Conservation (phyloP, 2,113 vertebrate genomes). For the Tricholaema leucomelas region DNA sequence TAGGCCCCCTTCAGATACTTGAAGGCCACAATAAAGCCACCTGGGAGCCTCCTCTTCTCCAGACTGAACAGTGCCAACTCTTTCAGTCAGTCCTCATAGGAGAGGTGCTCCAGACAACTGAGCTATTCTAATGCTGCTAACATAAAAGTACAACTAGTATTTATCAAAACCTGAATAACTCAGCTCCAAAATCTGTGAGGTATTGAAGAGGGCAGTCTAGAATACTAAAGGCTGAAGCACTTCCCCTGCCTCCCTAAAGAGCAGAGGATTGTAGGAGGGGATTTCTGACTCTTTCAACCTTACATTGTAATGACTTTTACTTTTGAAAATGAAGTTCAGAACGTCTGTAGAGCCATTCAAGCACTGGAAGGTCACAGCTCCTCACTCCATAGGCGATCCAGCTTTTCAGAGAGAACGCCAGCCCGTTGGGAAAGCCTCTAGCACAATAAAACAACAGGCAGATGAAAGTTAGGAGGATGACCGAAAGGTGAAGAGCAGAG, state of each 20-base stretch:
- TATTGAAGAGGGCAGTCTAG: background rate
- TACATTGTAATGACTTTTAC: background rate
- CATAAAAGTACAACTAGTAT: background rate
- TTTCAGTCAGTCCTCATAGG: too few species aligned
- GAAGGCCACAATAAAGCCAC: too few species aligned
- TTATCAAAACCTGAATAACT: background rate
- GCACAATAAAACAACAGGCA: constrained; percentile 7
- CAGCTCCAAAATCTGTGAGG: background rate
- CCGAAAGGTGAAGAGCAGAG: background rate
- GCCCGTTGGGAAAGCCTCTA: constrained; percentile 23
- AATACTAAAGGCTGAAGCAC: background rate
- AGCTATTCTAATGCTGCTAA: background rate
- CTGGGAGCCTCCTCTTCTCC: too few species aligned
- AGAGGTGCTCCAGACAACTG: background rate
- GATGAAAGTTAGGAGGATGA: background rate
- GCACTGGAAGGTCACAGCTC: constrained; percentile 4
- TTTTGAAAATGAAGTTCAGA: background rate
- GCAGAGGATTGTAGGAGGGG: background rate
- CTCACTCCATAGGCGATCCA: background rate
- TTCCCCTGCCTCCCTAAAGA: background rate
- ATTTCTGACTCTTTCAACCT: background rate
- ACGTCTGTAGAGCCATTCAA: background rate
- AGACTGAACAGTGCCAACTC: too few species aligned
- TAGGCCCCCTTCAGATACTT: too few species aligned
- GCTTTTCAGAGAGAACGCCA: constrained; percentile 8